These are phyloP conservation scores for Platycheirus rosarum DNA, from an alignment of 2,888 invertebrate species.

Conservation along the genomic window DNA sequence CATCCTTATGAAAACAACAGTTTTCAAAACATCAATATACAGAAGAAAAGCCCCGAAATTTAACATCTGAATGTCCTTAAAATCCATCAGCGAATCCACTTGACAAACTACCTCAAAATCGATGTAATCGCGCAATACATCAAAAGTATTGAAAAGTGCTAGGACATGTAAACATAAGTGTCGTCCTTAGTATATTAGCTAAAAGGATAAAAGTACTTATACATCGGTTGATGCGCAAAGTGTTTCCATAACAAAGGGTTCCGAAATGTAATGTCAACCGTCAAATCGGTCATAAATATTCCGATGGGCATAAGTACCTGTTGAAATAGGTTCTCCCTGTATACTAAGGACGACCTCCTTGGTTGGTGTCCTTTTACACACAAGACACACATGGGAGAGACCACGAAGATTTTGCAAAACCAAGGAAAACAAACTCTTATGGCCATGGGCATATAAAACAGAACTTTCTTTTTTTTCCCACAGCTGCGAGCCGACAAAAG, in stretches of 20 bases:
- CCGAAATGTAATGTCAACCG: conserved; percentile 66
- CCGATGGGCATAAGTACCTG: conserved; percentile 58
- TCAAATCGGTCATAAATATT: conserved; percentile 73
- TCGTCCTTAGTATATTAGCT: conserved; percentile 41
- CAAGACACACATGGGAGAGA: not conserved
- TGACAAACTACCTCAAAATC: conserved; percentile 34
- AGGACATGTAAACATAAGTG: conserved; percentile 57
- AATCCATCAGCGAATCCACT: conserved; percentile 54
- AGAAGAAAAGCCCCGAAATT: conserved; percentile 30
- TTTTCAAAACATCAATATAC: conserved; percentile 14
- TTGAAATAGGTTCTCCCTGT: conserved; percentile 34
- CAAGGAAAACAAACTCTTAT: conserved; percentile 7
- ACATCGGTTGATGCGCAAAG: conserved; percentile 47
- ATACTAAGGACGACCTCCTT: conserved; percentile 24
- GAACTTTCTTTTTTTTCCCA: conserved; percentile 45
- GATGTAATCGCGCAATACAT: conserved; percentile 40
- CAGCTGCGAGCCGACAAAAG: conserved; percentile 50
- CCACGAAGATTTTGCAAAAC: conserved; percentile 47
- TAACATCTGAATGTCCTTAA: conserved; percentile 51
- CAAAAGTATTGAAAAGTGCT: conserved; percentile 59
- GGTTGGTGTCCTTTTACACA: conserved; percentile 36
- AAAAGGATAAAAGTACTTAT: conserved; percentile 43
- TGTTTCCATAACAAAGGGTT: conserved; percentile 63
- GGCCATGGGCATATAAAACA: conserved; percentile 4
- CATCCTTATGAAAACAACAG: conserved; percentile 25